These are phyloP conservation scores for Gymnorhina tibicen DNA, from an alignment of 2,113 vertebrate genomes.

Conservation along the genomic window DNA sequence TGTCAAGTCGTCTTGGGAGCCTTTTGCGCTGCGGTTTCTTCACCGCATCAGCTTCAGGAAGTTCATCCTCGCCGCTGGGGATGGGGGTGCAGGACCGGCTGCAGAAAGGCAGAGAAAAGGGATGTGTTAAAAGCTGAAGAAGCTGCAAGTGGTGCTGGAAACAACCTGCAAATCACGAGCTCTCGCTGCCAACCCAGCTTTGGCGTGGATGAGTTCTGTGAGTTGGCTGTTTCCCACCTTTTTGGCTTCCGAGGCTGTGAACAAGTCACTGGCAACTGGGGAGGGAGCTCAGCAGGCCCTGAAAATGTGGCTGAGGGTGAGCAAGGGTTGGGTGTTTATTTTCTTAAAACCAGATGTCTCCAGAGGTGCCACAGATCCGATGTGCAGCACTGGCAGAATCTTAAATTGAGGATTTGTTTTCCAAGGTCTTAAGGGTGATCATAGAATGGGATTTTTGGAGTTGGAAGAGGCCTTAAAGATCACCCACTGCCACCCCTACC, in stretches of 20 bases:
- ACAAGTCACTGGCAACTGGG: background rate
- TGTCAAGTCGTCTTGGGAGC: background rate
- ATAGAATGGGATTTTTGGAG: background rate
- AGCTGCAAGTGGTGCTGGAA: background rate
- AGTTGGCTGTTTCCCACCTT: background rate
- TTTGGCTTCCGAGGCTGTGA: background rate
- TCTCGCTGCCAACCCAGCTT: background rate
- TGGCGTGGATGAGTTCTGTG: background rate
- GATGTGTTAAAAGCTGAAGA: background rate
- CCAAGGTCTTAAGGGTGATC: background rate
- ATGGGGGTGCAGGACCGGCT: background rate
- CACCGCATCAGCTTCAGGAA: background rate
- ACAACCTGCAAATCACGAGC: fast-evolving
- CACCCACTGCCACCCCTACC: background rate
- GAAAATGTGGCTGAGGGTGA: background rate
- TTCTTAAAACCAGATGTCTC: background rate
- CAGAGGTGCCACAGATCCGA: background rate
- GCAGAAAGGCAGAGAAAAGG: background rate
- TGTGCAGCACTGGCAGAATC: no score
- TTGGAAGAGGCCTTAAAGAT: background rate
- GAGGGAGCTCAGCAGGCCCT: background rate
- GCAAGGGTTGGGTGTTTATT: background rate
- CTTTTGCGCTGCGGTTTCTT: background rate
- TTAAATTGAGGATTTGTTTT: background rate
- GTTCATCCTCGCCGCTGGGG: background rate